A percentile compares a stretch with the other conserved stretches of the same genome.
Conservation (phyloP, 2,797 vertebrate genomes). For the Sparus aurata region DNA sequence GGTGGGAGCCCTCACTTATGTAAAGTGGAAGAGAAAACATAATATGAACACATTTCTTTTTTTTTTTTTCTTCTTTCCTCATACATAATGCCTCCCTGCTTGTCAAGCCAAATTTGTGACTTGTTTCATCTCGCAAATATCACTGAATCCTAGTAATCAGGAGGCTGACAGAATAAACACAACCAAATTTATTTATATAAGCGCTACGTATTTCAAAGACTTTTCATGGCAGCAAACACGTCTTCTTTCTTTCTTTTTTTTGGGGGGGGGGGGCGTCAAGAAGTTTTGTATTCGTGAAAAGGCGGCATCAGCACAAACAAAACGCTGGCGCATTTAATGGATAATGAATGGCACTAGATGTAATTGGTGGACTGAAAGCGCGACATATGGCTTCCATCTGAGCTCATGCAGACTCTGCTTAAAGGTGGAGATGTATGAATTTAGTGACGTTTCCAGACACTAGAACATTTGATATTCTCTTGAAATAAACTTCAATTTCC, state of each 20-base stretch:
- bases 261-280: conserved; percentile 22
- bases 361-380: conserved; percentile 43
- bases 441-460: neutral
- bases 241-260: conserved; percentile 33
- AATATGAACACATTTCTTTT: conserved; percentile 66
- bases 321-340: conserved; percentile 50
- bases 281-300: conserved; percentile 70
- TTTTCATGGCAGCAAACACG: conserved; percentile 59
- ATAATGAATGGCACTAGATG: conserved; percentile 45
- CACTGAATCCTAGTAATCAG: conserved; percentile 78
- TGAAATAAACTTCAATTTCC: neutral
- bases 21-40: conserved; percentile 61
- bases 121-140: conserved; percentile 83
- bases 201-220: conserved; percentile 75
- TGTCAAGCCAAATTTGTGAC: conserved; percentile 80
- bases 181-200: conserved; percentile 79
- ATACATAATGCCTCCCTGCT: conserved; percentile 72
- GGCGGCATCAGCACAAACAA: conserved; percentile 74
- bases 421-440: conserved; percentile 23
- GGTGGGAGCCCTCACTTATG: conserved; percentile 44
- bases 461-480: conserved; percentile 37
- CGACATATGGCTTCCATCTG: conserved; percentile 25
- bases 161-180: conserved; percentile 80
- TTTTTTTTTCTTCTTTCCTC: conserved; percentile 62
- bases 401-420: neutral